These are phyloP conservation scores for Nephrotoma flavescens DNA, from an alignment of 2,888 invertebrate genomes.

Conservation along the genomic window DNA sequence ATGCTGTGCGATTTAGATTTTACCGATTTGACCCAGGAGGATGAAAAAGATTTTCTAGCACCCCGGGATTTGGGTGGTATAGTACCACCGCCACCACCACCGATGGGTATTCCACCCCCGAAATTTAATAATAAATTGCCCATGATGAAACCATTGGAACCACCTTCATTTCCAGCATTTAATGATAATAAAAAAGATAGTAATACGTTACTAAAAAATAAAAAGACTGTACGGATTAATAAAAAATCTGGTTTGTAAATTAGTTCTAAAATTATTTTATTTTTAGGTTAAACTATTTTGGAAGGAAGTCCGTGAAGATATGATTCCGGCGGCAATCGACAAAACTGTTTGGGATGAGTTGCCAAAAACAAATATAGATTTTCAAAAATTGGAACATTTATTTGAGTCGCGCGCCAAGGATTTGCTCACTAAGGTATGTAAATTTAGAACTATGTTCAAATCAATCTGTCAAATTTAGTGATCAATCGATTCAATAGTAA, in stretches of 20 bases:
- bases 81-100: slow-evolving; percentile 68
- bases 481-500: background rate
- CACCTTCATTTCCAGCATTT: slow-evolving; percentile 18
- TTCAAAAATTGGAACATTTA: slow-evolving; percentile 84
- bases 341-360: slow-evolving; percentile 87
- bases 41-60: slow-evolving; percentile 66
- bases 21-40: slow-evolving; percentile 77
- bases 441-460: background rate
- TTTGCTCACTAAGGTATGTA: slow-evolving; percentile 74
- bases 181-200: background rate
- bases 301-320: slow-evolving; percentile 75
- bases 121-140: slow-evolving; percentile 30
- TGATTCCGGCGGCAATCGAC: slow-evolving; percentile 41
- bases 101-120: slow-evolving; percentile 46
- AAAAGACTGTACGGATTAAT: slow-evolving; percentile 64
- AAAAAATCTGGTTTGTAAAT: background rate
- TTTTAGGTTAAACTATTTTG: slow-evolving; percentile 71
- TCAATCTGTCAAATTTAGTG: background rate
- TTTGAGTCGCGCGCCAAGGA: slow-evolving; percentile 96
- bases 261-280: background rate
- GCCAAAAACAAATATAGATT: slow-evolving; percentile 71
- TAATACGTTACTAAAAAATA: slow-evolving; percentile 45
- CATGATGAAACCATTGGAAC: slow-evolving; percentile 23
- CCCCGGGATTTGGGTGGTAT: slow-evolving; percentile 49
- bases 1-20: slow-evolving; percentile 92